These are phyloP conservation scores for Aegypius monachus DNA, from an alignment of 2,113 vertebrate genomes.

Conservation along the genomic window DNA sequence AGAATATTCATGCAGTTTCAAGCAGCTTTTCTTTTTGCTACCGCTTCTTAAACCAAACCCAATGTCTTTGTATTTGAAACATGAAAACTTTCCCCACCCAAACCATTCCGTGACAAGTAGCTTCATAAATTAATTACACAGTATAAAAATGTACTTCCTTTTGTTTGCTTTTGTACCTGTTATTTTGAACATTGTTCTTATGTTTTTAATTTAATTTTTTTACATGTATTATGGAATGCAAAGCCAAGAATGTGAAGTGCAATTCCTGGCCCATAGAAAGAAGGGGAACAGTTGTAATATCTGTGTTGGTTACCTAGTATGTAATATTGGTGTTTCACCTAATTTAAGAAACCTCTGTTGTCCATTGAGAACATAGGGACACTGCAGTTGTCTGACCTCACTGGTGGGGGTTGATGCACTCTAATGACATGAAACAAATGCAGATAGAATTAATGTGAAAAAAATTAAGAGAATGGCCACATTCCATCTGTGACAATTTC, in stretches of 20 bases:
- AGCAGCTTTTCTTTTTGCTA: background rate
- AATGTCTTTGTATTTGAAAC: background rate
- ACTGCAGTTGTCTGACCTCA: background rate
- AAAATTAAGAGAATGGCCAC: background rate
- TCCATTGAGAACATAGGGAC: background rate
- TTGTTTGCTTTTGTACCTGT: background rate
- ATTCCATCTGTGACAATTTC: background rate
- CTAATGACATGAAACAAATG: background rate
- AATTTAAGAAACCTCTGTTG: background rate
- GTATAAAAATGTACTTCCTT: background rate
- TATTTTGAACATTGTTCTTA: background rate
- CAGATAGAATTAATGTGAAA: background rate
- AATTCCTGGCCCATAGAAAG: background rate
- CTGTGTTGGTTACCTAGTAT: background rate
- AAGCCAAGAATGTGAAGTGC: background rate
- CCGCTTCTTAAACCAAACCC: background rate
- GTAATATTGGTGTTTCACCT: background rate
- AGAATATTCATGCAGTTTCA: background rate
- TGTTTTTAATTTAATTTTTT: background rate
- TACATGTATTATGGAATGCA: background rate
- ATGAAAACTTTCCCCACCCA: background rate
- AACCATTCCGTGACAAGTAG: background rate
- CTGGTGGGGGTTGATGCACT: fast-evolving
- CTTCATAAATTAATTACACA: background rate
- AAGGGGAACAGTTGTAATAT: background rate